Percentiles rank a stretch among this genome's conserved stretches.
phyloP scores from a whole-genome alignment of 1,140 invertebrate species.

The Aphaenogaster floridana region DNA sequence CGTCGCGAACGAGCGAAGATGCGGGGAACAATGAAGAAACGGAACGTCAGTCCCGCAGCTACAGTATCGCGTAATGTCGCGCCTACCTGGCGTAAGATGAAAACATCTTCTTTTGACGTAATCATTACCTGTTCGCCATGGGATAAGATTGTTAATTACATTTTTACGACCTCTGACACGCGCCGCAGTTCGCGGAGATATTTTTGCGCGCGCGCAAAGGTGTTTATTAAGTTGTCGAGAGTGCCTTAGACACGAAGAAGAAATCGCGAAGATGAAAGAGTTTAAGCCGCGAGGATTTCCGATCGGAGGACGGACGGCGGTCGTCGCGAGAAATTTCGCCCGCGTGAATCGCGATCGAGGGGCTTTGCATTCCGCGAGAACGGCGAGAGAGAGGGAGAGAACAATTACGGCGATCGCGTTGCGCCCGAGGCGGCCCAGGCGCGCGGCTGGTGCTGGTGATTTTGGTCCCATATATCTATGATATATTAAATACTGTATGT shows the following conservation, averaged over 20 bases:
- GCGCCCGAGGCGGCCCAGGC: constrained; percentile 65
- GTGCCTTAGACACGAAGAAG: constrained; percentile 54
- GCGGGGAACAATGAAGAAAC: not conserved
- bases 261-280: constrained; percentile 53
- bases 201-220: constrained; percentile 2
- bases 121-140: not conserved
- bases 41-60: not conserved
- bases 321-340: constrained; percentile 52
- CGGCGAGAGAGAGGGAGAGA: not conserved
- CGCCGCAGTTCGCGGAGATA: constrained; percentile 15
- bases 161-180: constrained; percentile 24
- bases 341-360: constrained; percentile 16
- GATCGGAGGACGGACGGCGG: not conserved
- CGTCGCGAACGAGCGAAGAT: not conserved
- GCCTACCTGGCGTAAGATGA: not conserved
- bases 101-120: constrained; percentile 7
- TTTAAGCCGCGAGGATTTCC: constrained; percentile 15
- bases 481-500: constrained; percentile 96
- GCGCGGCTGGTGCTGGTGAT: constrained; percentile 89
- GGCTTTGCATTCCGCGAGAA: not conserved
- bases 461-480: constrained; percentile 98
- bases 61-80: not conserved
- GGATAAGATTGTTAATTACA: constrained; percentile 2
- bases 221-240: constrained; percentile 46
- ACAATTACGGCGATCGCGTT: constrained; percentile 60